These are phyloP conservation scores for Enchytraeus crypticus DNA, from an alignment of 2,888 invertebrate species.

Conservation along the genomic window DNA sequence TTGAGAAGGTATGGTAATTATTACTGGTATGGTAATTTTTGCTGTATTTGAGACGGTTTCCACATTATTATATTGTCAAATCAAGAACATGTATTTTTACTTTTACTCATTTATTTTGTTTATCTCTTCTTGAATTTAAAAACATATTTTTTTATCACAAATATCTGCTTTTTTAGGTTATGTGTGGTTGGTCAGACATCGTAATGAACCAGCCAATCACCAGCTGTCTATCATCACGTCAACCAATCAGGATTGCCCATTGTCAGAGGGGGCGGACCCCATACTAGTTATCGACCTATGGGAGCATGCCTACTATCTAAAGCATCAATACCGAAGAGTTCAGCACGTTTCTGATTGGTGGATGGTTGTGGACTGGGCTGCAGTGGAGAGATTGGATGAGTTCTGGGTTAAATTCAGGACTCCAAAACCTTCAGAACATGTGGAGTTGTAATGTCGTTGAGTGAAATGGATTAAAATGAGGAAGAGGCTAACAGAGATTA, in stretches of 20 bases:
- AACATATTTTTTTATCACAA: too few relatives aligned
- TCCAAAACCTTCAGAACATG: neutral
- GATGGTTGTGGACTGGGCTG: conserved; percentile 38
- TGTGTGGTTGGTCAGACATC: conserved; percentile 38
- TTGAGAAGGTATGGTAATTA: too few relatives aligned
- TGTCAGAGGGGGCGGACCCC: conserved; percentile 31
- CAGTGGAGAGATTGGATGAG: conserved; percentile 30
- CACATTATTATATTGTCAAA: too few relatives aligned
- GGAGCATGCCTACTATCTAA: conserved; percentile 43
- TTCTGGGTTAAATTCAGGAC: conserved; percentile 30
- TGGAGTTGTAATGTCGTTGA: neutral
- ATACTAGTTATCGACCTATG: conserved; percentile 39
- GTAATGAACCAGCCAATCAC: conserved; percentile 10
- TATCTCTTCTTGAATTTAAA: too few relatives aligned
- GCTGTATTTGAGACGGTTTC: too few relatives aligned
- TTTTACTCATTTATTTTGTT: too few relatives aligned
- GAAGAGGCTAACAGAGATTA: too few relatives aligned
- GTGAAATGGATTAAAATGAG: too few relatives aligned
- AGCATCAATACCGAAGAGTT: conserved; percentile 27
- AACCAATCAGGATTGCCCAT: conserved; percentile 38
- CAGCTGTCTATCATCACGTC: conserved; percentile 31
- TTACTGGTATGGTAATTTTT: too few relatives aligned
- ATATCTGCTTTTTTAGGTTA: conserved; percentile 31
- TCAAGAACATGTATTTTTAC: too few relatives aligned
- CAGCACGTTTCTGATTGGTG: conserved; percentile 32